phyloP scores from a whole-genome alignment of 2,888 invertebrate species.

The Copidosoma aretas region DNA sequence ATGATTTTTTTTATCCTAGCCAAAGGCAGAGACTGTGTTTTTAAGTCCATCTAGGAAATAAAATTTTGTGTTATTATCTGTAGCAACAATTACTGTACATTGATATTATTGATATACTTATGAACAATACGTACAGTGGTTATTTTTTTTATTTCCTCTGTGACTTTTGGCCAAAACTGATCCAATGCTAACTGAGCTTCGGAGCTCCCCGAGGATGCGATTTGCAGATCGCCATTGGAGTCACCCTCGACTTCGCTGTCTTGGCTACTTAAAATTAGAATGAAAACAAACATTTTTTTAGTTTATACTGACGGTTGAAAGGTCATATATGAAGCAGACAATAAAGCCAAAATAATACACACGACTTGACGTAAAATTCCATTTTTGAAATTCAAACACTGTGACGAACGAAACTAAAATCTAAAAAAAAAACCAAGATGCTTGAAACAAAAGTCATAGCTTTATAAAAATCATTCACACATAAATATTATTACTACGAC shows the following conservation, averaged over 20 bases:
- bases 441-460: constrained; percentile 16
- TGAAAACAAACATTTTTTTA: no score
- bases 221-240: constrained; percentile 61
- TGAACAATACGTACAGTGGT: constrained; percentile 67
- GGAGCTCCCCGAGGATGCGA: constrained; percentile 64
- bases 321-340: constrained; percentile 13
- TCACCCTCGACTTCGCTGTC: constrained; percentile 63
- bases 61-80: constrained; percentile 14
- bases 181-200: constrained; percentile 77
- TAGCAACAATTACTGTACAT: neutral
- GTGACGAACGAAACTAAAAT: constrained; percentile 31
- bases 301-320: neutral
- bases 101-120: neutral
- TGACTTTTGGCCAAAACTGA: constrained; percentile 83
- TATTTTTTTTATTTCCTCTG: constrained; percentile 81
- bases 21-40: constrained; percentile 91
- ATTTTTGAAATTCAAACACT: constrained; percentile 30
- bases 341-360: constrained; percentile 31
- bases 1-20: constrained; percentile 99
- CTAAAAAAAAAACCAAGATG: constrained; percentile 32
- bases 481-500: constrained; percentile 33
- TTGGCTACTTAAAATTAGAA: constrained; percentile 53
- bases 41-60: constrained; percentile 77
- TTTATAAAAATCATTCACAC: constrained; percentile 21
- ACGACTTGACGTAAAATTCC: constrained; percentile 37